Conservation (phyloP, 2,888 invertebrate genomes). For the Acronicta alni region DNA sequence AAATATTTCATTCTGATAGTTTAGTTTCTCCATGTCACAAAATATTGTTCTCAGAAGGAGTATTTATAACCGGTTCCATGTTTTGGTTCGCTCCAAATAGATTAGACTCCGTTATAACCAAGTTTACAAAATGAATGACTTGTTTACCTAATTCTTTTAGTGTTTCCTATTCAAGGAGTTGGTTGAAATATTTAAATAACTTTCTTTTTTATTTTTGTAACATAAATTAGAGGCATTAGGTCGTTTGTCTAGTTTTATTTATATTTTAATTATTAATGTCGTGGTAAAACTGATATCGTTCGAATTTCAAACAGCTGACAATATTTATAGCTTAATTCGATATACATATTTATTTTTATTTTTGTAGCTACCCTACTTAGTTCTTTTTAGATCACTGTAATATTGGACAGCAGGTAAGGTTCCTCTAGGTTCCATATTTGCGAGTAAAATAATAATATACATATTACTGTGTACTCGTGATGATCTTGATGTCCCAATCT, state of each 20-base stretch:
- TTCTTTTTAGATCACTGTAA: too few species aligned
- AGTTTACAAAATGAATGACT: conserved; percentile 48
- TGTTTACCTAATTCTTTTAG: conserved; percentile 36
- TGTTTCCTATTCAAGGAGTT: conserved; percentile 32
- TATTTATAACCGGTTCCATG: conserved; percentile 51
- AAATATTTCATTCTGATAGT: background rate
- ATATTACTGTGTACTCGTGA: too few species aligned
- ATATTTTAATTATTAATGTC: conserved; percentile 5
- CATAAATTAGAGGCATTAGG: conserved; percentile 8
- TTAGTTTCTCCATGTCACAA: conserved; percentile 5
- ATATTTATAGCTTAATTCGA: conserved; percentile 16
- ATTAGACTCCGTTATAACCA: conserved; percentile 38
- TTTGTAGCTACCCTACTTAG: background rate
- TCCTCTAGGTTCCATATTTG: too few species aligned
- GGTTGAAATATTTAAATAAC: conserved; percentile 2
- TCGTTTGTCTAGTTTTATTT: conserved; percentile 23
- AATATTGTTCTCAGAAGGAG: conserved; percentile 20
- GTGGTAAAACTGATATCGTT: conserved; percentile 13
- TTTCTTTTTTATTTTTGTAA: conserved; percentile 17
- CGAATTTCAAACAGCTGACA: conserved; percentile 16
- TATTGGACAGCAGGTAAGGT: too few species aligned
- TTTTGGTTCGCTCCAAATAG: conserved; percentile 52
- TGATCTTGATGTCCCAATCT: too few species aligned
- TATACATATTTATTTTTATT: background rate
- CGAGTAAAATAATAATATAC: too few species aligned